phyloP scores from a whole-genome alignment of 2,113 vertebrate species.

The Gopherus evgoodei region DNA sequence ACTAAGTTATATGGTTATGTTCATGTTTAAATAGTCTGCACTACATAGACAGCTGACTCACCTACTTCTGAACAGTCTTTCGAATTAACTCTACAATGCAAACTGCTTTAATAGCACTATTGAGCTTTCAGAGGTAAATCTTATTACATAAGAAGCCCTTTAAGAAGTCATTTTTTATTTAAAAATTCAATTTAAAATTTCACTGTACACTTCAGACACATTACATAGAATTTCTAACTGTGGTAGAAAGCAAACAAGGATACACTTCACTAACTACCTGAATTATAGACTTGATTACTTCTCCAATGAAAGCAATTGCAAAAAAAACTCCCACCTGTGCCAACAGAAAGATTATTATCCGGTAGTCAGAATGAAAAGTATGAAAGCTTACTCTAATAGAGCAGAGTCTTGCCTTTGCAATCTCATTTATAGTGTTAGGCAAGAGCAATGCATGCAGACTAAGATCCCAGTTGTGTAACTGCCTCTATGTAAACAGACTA shows the following conservation, averaged over 20 bases:
- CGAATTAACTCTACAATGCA: not conserved
- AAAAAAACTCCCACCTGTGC: not conserved
- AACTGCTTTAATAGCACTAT: not conserved
- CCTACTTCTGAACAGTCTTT: not conserved
- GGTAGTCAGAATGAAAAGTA: not conserved
- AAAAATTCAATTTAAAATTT: not conserved
- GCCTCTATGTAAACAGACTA: not conserved
- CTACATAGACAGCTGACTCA: conserved; percentile 11
- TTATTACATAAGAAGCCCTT: not conserved
- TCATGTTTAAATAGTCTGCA: conserved; percentile 8
- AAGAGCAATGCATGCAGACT: not conserved
- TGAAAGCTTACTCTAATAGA: not conserved
- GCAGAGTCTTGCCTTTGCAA: not conserved
- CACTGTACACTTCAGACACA: not conserved
- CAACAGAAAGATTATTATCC: not conserved
- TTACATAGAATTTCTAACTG: not conserved
- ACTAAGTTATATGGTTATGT: not conserved
- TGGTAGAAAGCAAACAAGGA: not conserved
- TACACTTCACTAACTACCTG: not conserved
- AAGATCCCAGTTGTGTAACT: not conserved
- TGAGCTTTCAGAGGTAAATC: not conserved
- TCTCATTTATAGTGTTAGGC: not conserved
- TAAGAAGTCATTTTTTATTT: not conserved
- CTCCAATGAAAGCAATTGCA: not conserved
- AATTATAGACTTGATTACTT: not conserved